Conservation (phyloP, 1,140 invertebrate species). For the Adelges cooleyi region DNA sequence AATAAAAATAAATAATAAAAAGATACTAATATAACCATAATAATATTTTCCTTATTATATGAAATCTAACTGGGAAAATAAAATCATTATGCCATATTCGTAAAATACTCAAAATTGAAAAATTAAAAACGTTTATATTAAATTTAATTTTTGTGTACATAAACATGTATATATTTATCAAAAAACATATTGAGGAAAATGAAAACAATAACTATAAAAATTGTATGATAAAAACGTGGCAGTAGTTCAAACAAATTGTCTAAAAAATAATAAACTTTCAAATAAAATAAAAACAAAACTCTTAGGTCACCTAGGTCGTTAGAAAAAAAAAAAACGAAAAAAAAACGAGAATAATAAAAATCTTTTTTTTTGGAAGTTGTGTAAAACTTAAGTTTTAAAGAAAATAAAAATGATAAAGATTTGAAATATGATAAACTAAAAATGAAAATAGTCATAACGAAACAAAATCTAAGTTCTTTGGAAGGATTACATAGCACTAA, state of each 20-base stretch:
- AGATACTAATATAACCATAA: slow-evolving; percentile 1
- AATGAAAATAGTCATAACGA: slow-evolving; percentile 16
- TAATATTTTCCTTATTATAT: too few species aligned
- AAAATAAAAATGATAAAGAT: slow-evolving; percentile 6
- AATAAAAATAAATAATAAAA: slow-evolving; percentile 22
- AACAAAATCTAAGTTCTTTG: slow-evolving; percentile 27
- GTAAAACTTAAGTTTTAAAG: slow-evolving; percentile 11
- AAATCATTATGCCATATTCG: too few species aligned
- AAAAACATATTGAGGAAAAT: slow-evolving; percentile 17
- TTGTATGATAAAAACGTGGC: slow-evolving; percentile 26
- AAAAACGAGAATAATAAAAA: slow-evolving; percentile 1
- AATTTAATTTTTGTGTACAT: neutral
- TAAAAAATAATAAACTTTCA: slow-evolving; percentile 27
- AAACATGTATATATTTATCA: neutral
- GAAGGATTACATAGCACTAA: slow-evolving; percentile 18
- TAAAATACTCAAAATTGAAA: too few species aligned
- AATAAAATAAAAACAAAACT: slow-evolving; percentile 27
- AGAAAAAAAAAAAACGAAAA: neutral
- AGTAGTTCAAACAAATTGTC: slow-evolving; percentile 26
- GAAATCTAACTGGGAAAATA: too few species aligned
- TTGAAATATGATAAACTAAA: slow-evolving; percentile 18
- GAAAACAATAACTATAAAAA: slow-evolving; percentile 27
- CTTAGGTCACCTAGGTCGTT: slow-evolving; percentile 13
- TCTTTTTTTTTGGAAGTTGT: slow-evolving; percentile 15
- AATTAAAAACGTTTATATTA: neutral